These are phyloP conservation scores for Oreocharis arfaki DNA, from an alignment of 2,113 vertebrate species.

Conservation along the genomic window DNA sequence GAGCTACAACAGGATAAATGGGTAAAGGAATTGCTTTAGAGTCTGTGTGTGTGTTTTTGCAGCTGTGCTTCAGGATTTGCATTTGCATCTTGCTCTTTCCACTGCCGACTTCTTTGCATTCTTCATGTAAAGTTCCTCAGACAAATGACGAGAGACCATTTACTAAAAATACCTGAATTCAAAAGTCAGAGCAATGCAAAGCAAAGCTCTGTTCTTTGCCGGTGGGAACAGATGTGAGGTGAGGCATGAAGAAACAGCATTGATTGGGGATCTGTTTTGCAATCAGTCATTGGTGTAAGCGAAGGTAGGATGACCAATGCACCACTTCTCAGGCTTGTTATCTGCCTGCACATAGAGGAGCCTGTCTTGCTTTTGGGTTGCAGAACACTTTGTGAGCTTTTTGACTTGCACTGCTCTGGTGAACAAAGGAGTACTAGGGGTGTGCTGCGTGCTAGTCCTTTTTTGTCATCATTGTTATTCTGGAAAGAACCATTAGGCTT, in stretches of 20 bases:
- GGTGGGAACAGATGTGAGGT: neutral
- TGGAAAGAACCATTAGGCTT: conserved; percentile 19
- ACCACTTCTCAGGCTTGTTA: neutral
- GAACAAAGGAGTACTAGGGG: neutral
- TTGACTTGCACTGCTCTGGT: neutral
- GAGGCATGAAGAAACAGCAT: neutral
- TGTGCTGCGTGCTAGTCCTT: neutral
- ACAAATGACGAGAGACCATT: neutral
- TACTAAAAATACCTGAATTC: neutral
- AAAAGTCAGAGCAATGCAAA: neutral
- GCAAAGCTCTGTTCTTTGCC: neutral
- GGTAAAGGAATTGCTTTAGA: neutral
- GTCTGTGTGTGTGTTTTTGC: neutral
- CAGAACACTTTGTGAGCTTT: neutral
- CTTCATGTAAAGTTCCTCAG: neutral
- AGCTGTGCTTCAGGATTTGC: neutral
- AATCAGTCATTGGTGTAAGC: neutral
- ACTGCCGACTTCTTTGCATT: neutral
- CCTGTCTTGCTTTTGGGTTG: neutral
- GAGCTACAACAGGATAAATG: neutral
- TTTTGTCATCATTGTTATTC: neutral
- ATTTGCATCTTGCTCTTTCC: neutral
- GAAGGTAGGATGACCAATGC: neutral
- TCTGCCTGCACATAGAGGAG: neutral
- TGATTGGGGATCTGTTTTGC: neutral